Evolutionary conservation across 2,113 vertebrate species (phyloP), one percentile per base, ranked within the genome.

Genomic region (Macrotus californicus): DNA sequence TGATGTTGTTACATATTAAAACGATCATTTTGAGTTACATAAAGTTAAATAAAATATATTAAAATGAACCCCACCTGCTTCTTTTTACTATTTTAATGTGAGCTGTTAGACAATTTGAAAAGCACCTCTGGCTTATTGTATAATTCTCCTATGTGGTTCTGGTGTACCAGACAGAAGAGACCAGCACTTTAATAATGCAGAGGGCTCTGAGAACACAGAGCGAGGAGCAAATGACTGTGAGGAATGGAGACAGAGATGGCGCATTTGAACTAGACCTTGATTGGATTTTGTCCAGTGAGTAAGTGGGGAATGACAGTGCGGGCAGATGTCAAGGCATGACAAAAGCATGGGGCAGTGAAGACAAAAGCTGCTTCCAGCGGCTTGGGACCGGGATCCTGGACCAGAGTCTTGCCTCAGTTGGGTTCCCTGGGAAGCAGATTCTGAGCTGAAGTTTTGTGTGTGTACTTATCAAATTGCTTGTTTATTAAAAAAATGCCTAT

Each of bases 21-120:
- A 86, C 29, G 22, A 72, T 77, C 21, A 59, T 59, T 86, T 91
- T 66, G 18, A 36, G 66, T 50, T 93, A 41, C 13, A 48, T 54
- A 85, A 89, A 72, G 7, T 86, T 95, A 93, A 91, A 75, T 36
- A 72, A 95, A 69, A 59, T 89, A 73, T 54, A 52, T 84, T 82
- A 75, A 96, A 93, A 83, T 70, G 39, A 87, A 84, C 64, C 36
- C 41, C 24, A 80, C 46, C 24, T 36, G 31, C 81, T 85, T 70
- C 56, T 81, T 79, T 93, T 89, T 93, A 56, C 34, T 66, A 82
- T 94, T 69, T 50, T 50, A 84, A 64, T 43, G 59, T 56, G 13
- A 61, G 29, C 34, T 48, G 3, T 87, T 87, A 69, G 34, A 79
- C 26, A 43, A 82, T 79, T 86, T 36, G 48, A 89, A 91, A 46